Conservation (phyloP, 2,113 vertebrate species). For the Chlorodrepanis virens region DNA sequence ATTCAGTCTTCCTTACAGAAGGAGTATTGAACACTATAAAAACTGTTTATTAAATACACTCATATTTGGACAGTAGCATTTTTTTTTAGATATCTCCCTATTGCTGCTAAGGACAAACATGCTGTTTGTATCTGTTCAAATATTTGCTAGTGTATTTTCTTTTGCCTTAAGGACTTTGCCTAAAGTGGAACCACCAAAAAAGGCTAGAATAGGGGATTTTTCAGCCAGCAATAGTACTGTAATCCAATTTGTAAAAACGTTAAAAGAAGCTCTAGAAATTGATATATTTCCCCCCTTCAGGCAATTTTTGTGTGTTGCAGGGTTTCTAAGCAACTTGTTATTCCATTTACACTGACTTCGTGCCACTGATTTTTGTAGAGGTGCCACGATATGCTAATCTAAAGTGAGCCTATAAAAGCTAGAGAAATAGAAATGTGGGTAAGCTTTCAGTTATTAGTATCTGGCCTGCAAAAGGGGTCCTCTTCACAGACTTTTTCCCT, state of each 20-base stretch:
- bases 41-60: neutral
- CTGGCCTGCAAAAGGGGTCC: neutral
- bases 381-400: neutral
- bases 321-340: neutral
- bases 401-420: neutral
- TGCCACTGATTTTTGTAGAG: neutral
- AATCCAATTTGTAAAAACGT: neutral
- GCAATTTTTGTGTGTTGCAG: neutral
- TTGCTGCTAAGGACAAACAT: neutral
- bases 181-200: neutral
- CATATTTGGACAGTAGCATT: fast-evolving
- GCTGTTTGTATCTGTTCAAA: neutral
- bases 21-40: neutral
- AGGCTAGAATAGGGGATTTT: neutral
- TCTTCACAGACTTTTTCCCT: neutral
- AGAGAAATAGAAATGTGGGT: neutral
- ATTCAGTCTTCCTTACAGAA: neutral
- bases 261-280: slow-evolving; percentile 24
- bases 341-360: neutral
- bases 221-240: neutral
- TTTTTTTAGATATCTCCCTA: neutral
- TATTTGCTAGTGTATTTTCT: neutral
- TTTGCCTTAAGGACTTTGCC: neutral
- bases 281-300: neutral
- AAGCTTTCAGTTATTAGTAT: neutral